Evolutionary conservation across 2,888 invertebrate species (phyloP), one percentile per base, ranked within the genome.

Genomic region (Leptura quadrifasciata): DNA sequence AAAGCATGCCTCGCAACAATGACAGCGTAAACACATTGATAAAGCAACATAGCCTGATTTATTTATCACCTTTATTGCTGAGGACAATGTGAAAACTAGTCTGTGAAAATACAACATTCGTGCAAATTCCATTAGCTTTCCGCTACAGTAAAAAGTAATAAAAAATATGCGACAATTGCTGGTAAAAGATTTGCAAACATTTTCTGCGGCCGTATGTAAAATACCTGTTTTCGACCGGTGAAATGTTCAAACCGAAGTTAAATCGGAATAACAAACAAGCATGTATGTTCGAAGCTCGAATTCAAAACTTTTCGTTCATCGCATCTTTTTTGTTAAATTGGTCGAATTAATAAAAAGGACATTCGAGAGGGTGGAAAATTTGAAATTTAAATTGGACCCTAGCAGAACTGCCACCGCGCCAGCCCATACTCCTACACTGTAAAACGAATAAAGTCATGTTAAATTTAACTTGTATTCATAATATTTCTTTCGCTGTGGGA

Each of bases 311-410:
- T 58, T 58, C 69, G 54, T 18, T 69, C 69, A 39, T 69, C 69
- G 35, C 47, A 39, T 69, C 69, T 47, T 69, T 69, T 69, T 69
- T 58, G 69, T 69, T 58, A 69, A 69, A 69, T 69, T 69, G 69
- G 69, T 58, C 69, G 69, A 69, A 69, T 69, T 69, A 69, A 69
- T 69, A 69, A 69, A 69, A 69, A 69, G 58, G 69, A 39, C 69
- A 69, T 69, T 39, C 47, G 69, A 58, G 58, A 69, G 69, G 69
- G 69, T 69, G 58, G 69, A 69, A 68, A 69, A 69, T 69, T 69
- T 69, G 69, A 69, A 69, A 69, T 69, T 69, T 69, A 69, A 69
- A 69, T 69, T 69, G 57, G 35, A 69, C 35, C 69, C 58, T 20
- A 58, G 35, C 58, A 20, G 21, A 21, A 39, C 39, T 21, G 69